Base-by-base conservation (phyloP, 2,797 vertebrate genomes). In the Sebastes aleutianus region DNA sequence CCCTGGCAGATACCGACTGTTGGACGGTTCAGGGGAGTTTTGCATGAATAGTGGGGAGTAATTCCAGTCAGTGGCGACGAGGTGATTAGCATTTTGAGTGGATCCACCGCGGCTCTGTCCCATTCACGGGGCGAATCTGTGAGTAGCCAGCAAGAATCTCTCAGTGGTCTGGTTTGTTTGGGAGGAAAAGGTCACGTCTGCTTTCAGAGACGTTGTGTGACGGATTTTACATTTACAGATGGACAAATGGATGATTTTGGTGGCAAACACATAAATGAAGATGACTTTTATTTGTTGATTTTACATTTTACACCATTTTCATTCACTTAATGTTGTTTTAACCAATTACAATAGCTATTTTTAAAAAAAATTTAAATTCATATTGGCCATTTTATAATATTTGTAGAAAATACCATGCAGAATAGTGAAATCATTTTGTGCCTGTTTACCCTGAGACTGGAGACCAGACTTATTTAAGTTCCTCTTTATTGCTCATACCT, bases 71-170 rank as follows among this genome's bases (percentile, higher is more conserved):
- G 80, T 3, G 82, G 87, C 39, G 31, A 47, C 26, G 32, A 63
- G 80, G 81, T 20, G 76, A 86, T 91, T 85, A 78, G 86, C 88
- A 88, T 89, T 84, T 84, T 85, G 78, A 89, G 80, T 69, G 88
- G 88, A 84, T 87, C 72, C 83, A 53, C 54, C 36, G 14, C 66
- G 61, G 62, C 80, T 79, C 68, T 0, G 83, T 31, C 57, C 79
- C 67, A 16, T 77, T 84, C 66, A 61, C 72, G 9, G 78, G 79
- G 53, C n/a, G 0, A 12, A 62, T 72, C 64, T 70, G 90, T 79
- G 85, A 86, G 87, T 71, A 69, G 53, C 72, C 66, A 5, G 75
- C 76, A 75, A 75, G 83, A 74, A 27, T 0, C 8, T 68, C 32
- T 73, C 70, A 0, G 71, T 1, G 71, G 1, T 68, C 27, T 0